A percentile compares a stretch with the other conserved stretches of the same genome.
Evolutionary conservation across 1,140 invertebrate species (phyloP).

Genomic region (Ridgeia piscesae): DNA sequence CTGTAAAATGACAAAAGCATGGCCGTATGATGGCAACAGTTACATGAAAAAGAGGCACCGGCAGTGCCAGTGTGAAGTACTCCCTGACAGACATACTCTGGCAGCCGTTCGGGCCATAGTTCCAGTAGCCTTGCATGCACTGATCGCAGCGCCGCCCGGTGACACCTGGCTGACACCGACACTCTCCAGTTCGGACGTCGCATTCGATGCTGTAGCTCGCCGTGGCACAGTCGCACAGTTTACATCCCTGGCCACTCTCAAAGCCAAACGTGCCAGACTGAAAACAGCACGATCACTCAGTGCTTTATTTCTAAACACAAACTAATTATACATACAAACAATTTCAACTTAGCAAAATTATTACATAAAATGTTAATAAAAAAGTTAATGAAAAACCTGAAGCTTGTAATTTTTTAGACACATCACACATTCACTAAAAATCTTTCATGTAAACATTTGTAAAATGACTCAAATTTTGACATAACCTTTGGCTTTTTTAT

Average conservation of each 20-base stretch:
- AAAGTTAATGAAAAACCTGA: background rate
- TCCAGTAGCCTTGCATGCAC: conserved; percentile 92
- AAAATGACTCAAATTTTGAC: too few species aligned
- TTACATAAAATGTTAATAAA: background rate
- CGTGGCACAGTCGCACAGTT: conserved; percentile 76
- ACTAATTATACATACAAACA: too few species aligned
- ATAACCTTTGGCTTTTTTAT: too few species aligned
- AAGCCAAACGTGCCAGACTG: conserved; percentile 63
- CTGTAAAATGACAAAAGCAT: background rate
- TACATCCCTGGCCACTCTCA: conserved; percentile 77
- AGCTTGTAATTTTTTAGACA: background rate
- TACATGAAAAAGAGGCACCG: background rate
- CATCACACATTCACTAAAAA: too few species aligned
- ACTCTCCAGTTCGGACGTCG: conserved; percentile 84
- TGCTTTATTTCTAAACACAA: background rate
- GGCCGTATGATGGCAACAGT: background rate
- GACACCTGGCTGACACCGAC: conserved; percentile 67
- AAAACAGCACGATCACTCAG: background rate
- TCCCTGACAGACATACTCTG: conserved; percentile 66
- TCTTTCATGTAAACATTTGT: too few species aligned
- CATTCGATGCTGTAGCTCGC: conserved; percentile 82
- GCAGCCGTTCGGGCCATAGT: conserved; percentile 84
- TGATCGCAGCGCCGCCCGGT: conserved; percentile 80
- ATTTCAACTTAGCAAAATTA: too few species aligned
- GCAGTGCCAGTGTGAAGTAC: conserved; percentile 30